Conservation (phyloP, 1,140 invertebrate genomes). For the Dendrolimus punctatus region DNA sequence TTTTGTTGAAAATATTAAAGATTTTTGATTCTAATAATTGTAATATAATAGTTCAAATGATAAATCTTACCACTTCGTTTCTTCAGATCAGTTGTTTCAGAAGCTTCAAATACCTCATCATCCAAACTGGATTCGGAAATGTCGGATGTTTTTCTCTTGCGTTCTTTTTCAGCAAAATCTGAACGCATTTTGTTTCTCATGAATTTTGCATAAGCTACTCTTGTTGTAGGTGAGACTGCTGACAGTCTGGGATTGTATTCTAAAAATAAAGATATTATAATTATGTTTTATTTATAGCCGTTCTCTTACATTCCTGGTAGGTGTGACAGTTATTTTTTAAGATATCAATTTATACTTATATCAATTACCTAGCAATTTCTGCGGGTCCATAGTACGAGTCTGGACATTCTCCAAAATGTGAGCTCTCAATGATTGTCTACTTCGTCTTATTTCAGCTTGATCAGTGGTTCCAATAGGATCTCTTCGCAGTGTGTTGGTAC, state of each 20-base stretch:
- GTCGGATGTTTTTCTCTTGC: slow-evolving; percentile 21
- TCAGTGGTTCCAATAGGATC: slow-evolving; percentile 86
- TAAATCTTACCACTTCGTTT: background rate
- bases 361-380: slow-evolving; percentile 75
- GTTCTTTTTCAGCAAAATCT: slow-evolving; percentile 66
- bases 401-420: slow-evolving; percentile 77
- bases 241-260: slow-evolving; percentile 87
- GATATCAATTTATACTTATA: slow-evolving; percentile 1
- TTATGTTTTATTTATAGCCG: no score
- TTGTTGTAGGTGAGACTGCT: slow-evolving; percentile 80
- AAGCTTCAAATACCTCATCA: slow-evolving; percentile 49
- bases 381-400: slow-evolving; percentile 77
- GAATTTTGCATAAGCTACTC: slow-evolving; percentile 89
- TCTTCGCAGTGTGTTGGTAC: slow-evolving; percentile 76
- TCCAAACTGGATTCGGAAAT: slow-evolving; percentile 28
- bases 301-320: no score
- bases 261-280: slow-evolving; percentile 28
- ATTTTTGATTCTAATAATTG: background rate
- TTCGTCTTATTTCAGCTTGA: slow-evolving; percentile 75
- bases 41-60: background rate
- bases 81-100: slow-evolving; percentile 8
- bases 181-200: slow-evolving; percentile 80
- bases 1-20: background rate
- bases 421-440: slow-evolving; percentile 79
- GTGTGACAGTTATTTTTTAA: background rate